Conservation (phyloP, 1,140 invertebrate genomes). For the Hypsibius dujardini region DNA sequence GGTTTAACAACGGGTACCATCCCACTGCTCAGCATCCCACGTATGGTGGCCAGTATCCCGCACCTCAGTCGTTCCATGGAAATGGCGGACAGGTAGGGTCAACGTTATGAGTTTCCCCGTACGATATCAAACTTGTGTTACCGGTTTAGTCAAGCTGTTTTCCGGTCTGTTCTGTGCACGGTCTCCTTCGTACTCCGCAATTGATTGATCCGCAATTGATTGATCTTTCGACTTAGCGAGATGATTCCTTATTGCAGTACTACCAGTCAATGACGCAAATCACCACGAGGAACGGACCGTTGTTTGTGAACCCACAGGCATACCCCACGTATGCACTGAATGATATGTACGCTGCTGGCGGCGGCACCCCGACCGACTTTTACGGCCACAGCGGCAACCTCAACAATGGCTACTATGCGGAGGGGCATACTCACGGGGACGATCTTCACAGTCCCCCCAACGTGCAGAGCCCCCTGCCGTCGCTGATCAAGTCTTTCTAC, state of each 20-base stretch:
- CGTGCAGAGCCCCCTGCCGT: neutral
- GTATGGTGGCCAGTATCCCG: too few relatives aligned
- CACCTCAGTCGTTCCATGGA: too few relatives aligned
- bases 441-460: neutral
- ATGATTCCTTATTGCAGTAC: neutral
- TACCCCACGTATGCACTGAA: neutral
- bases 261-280: slow-evolving; percentile 1
- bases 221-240: too few relatives aligned
- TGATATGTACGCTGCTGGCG: neutral
- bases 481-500: neutral
- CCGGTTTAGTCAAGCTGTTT: neutral
- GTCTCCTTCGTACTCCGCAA: too few relatives aligned
- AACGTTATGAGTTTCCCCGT: too few relatives aligned
- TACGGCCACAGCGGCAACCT: neutral
- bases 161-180: neutral
- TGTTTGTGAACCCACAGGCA: neutral
- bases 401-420: neutral
- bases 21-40: too few relatives aligned
- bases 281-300: neutral
- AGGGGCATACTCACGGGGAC: neutral
- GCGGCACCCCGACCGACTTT: neutral
- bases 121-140: neutral
- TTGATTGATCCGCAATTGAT: too few relatives aligned
- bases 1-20: too few relatives aligned
- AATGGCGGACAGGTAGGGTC: too few relatives aligned